Evolutionary conservation across 1,140 invertebrate species (phyloP).

Genomic region (Drosophila subpulchrella): DNA sequence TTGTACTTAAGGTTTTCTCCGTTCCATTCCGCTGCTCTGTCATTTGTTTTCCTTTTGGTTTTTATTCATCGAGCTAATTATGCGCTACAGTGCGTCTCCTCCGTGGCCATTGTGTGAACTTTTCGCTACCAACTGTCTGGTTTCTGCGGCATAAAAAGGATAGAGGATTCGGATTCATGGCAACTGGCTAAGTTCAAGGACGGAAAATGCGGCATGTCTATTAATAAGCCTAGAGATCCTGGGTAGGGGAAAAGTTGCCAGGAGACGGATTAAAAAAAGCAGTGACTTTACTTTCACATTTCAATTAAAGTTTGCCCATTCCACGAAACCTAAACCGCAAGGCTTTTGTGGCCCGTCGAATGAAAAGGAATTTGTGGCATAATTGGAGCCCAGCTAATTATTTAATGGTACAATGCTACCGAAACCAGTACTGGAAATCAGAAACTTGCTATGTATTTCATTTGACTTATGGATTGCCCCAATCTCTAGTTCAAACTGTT

Average conservation of each 20-base stretch:
- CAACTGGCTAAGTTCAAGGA: conserved; percentile 39
- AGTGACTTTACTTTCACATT: conserved; percentile 27
- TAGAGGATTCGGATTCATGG: conserved; percentile 9
- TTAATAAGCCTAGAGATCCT: conserved; percentile 7
- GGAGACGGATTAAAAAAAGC: conserved; percentile 23
- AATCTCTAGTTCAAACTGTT: conserved; percentile 34
- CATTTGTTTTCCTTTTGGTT: conserved; percentile 33
- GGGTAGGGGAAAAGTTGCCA: conserved; percentile 25
- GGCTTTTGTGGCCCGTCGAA: conserved; percentile 11
- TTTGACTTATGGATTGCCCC: conserved; percentile 45
- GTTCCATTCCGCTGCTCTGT: background rate
- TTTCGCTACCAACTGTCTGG: conserved; percentile 32
- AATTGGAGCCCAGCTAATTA: conserved; percentile 25
- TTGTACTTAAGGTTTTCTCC: conserved; percentile 8
- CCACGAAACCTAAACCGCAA: conserved; percentile 23
- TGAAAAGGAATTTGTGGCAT: conserved; percentile 28
- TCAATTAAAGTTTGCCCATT: conserved; percentile 39
- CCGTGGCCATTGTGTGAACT: conserved; percentile 61
- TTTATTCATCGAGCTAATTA: conserved; percentile 78
- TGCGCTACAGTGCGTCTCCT: conserved; percentile 75
- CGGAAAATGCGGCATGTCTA: conserved; percentile 27
- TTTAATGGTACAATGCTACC: background rate
- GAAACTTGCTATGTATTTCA: conserved; percentile 3
- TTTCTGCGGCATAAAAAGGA: background rate
- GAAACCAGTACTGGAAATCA: conserved; percentile 11